Evolutionary conservation across 2,797 vertebrate species (phyloP).

Genomic region (Melanotaenia trifasciata): DNA sequence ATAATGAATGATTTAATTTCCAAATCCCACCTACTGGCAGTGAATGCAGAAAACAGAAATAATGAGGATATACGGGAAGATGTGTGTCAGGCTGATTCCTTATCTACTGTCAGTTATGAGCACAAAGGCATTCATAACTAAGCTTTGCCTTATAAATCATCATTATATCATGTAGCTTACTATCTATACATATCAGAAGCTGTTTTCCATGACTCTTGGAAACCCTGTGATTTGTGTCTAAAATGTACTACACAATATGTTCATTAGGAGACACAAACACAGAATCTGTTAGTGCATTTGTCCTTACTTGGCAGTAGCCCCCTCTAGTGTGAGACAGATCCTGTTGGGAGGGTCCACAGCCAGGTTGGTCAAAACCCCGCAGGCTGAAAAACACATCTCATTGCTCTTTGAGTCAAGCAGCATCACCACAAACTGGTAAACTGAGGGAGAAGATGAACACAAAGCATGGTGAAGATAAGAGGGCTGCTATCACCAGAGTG

Average conservation of each 20-base stretch:
- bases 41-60: not conserved
- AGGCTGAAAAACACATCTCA: constrained; percentile 93
- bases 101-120: not conserved
- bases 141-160: not conserved
- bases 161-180: not conserved
- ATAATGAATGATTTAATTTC: not conserved
- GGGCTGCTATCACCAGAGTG: constrained; percentile 32
- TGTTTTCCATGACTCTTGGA: not conserved
- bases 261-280: constrained; percentile 3
- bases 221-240: not conserved
- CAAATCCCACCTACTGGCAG: not conserved
- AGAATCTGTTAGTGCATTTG: constrained; percentile 11
- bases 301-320: constrained; percentile 89
- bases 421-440: constrained; percentile 90
- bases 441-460: constrained; percentile 73
- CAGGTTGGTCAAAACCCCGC: constrained; percentile 95
- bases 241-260: not conserved
- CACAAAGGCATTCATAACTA: not conserved
- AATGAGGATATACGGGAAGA: not conserved
- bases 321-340: constrained; percentile 83
- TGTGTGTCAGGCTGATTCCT: not conserved
- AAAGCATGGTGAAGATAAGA: constrained; percentile 56
- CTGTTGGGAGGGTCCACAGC: constrained; percentile 86
- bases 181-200: not conserved
- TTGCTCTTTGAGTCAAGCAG: constrained; percentile 91